These are phyloP conservation scores for Drosophila oshimai DNA, from an alignment of 1,140 invertebrate genomes.

Conservation along the genomic window DNA sequence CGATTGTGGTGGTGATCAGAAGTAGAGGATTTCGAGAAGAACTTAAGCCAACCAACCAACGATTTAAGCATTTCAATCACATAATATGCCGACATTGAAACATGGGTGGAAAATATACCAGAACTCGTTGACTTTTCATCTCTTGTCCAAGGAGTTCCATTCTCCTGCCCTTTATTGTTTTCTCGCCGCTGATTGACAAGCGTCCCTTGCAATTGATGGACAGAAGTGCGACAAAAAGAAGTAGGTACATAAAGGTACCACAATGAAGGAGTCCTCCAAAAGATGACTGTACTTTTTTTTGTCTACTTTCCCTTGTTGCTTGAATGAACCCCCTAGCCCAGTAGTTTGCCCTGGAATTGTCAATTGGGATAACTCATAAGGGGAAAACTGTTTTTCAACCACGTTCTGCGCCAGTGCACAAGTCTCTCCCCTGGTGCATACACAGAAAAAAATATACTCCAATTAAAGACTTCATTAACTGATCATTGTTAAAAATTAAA, in stretches of 20 bases:
- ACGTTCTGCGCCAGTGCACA: conserved; percentile 74
- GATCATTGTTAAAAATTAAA: too few species aligned
- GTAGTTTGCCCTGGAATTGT: conserved; percentile 56
- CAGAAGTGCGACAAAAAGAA: conserved; percentile 47
- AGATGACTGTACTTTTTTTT: conserved; percentile 74
- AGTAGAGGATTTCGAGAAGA: neutral
- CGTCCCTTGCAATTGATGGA: conserved; percentile 52
- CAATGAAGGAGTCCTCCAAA: conserved; percentile 21
- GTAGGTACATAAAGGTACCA: conserved; percentile 28
- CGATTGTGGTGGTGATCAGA: conserved; percentile 1
- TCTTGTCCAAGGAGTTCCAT: conserved; percentile 8
- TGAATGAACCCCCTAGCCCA: conserved; percentile 17
- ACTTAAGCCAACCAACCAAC: neutral
- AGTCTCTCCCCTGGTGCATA: conserved; percentile 10
- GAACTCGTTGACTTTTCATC: conserved; percentile 41
- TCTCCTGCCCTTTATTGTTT: neutral
- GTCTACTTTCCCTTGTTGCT: conserved; percentile 15
- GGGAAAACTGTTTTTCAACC: conserved; percentile 72
- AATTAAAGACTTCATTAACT: too few species aligned
- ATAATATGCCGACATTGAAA: conserved; percentile 25
- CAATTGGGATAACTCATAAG: conserved; percentile 71
- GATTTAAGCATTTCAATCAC: conserved; percentile 16
- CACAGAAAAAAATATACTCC: conserved; percentile 1
- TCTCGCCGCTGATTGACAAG: conserved; percentile 54
- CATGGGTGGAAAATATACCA: conserved; percentile 15